Base-by-base conservation (phyloP, 2,888 invertebrate genomes). In the Caenorhabditis sp. region DNA sequence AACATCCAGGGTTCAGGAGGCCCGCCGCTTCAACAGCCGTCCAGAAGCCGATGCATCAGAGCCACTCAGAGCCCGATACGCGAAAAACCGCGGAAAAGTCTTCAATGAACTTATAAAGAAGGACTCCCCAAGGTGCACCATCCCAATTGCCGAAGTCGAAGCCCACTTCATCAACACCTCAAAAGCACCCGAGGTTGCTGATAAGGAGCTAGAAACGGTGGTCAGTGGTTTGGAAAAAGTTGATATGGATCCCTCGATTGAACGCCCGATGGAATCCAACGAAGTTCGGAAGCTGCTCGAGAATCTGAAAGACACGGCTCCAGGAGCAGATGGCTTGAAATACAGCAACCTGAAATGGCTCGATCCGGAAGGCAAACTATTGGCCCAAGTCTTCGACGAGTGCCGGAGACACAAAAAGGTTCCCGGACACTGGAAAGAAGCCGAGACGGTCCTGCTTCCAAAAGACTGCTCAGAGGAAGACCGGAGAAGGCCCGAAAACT, bases 301-400 rank as follows among this genome's bases (percentile, higher is more conserved):
- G n/a, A n/a, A n/a, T n/a, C n/a, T n/a, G n/a, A n/a, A n/a, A 15
- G 61, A 61, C 47, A 61, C 44, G 18, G 61, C 60, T 22, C 60
- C 60, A n/a, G 61, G 61, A 26, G 28, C 22, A 3, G 61, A 61
- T 28, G 61, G 61, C 1, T 47, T 61, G 0, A 4, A 18, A n/a
- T 61, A 61, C 61, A 13, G 22, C 40, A 15, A 61, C 24, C 50
- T 60, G 13, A 9, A 13, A 6, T 61, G 61, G 61, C 47, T 61
- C 28, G 61, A 61, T 28, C 61, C 61, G 47, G 26, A 24, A 5
- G 20, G 26, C 0, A 28, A 8, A 13, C 61, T 24, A 15, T 47
- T 61, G n/a, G 28, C 61, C 8, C 26, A 1, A 9, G 1, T 61
- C 20, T 61, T 6, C 40, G 20, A 61, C 47, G 61, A 47, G 22